Percentiles rank a stretch among this genome's conserved stretches.
Evolutionary conservation across 2,888 invertebrate species (phyloP).

Genomic region (Hartigia nigra): DNA sequence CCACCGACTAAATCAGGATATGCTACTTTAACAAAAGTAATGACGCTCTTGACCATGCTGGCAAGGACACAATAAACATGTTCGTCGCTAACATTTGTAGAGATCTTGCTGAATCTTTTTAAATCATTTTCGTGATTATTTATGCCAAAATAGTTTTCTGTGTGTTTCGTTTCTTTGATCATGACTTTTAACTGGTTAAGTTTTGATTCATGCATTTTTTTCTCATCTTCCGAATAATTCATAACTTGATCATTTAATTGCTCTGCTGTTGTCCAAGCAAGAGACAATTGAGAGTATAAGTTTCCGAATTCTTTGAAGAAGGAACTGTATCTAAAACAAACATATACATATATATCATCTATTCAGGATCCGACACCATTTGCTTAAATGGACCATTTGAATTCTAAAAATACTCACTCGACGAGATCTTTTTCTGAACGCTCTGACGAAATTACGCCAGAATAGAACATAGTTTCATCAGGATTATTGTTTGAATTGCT

Average conservation of each 20-base stretch:
- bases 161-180: conserved; percentile 13
- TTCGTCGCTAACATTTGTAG: conserved; percentile 26
- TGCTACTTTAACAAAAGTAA: conserved; percentile 79
- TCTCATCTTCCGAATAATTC: conserved; percentile 27
- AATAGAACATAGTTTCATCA: conserved; percentile 56
- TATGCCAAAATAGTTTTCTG: background rate
- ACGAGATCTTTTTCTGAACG: conserved; percentile 55
- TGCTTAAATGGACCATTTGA: background rate
- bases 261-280: conserved; percentile 59
- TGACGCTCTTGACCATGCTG: conserved; percentile 72
- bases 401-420: conserved; percentile 28
- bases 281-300: conserved; percentile 67
- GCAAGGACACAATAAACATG: conserved; percentile 70
- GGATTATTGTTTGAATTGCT: conserved; percentile 34
- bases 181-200: conserved; percentile 23
- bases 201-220: conserved; percentile 20
- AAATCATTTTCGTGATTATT: conserved; percentile 19
- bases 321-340: conserved; percentile 68
- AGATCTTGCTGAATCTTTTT: conserved; percentile 32
- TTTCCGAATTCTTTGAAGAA: conserved; percentile 71
- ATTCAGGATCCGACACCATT: background rate
- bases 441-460: conserved; percentile 53
- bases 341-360: background rate
- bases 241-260: conserved; percentile 13
- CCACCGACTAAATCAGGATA: conserved; percentile 80